Evolutionary conservation across 1,140 invertebrate genomes (phyloP).

Genomic region (Lordiphosa clarofinis): DNA sequence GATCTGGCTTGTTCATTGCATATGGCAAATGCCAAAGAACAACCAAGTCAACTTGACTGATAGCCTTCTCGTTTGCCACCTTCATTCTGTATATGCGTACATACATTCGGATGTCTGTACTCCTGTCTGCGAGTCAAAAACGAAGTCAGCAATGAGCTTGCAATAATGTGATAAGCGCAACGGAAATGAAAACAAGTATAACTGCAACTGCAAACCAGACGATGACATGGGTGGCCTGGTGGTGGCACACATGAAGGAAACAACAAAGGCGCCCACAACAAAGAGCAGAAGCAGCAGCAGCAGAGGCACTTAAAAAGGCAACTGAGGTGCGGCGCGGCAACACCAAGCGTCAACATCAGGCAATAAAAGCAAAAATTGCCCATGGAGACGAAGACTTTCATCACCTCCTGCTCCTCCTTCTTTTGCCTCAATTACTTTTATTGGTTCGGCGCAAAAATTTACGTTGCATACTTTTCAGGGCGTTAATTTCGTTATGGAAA

Average conservation of each 20-base stretch:
- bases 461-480: constrained; percentile 71
- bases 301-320: constrained; percentile 56
- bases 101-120: constrained; percentile 7
- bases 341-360: constrained; percentile 19
- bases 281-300: constrained; percentile 22
- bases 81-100: not conserved
- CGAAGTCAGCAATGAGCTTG: constrained; percentile 68
- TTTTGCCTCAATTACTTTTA: constrained; percentile 74
- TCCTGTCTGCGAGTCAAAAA: constrained; percentile 26
- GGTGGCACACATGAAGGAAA: constrained; percentile 7
- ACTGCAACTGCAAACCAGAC: constrained; percentile 43
- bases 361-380: constrained; percentile 69
- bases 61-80: constrained; percentile 14
- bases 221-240: constrained; percentile 34
- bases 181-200: constrained; percentile 72
- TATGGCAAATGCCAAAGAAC: constrained; percentile 8
- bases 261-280: constrained; percentile 45
- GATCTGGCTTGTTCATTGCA: not conserved
- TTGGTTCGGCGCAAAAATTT: constrained; percentile 70
- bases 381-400: constrained; percentile 34
- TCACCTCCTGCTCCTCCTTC: not conserved
- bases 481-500: constrained; percentile 75
- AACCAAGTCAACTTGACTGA: constrained; percentile 47
- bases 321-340: constrained; percentile 17
- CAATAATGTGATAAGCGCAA: constrained; percentile 73